These are phyloP conservation scores for Clarias gariepinus DNA, from an alignment of 2,113 vertebrate genomes.

Conservation along the genomic window DNA sequence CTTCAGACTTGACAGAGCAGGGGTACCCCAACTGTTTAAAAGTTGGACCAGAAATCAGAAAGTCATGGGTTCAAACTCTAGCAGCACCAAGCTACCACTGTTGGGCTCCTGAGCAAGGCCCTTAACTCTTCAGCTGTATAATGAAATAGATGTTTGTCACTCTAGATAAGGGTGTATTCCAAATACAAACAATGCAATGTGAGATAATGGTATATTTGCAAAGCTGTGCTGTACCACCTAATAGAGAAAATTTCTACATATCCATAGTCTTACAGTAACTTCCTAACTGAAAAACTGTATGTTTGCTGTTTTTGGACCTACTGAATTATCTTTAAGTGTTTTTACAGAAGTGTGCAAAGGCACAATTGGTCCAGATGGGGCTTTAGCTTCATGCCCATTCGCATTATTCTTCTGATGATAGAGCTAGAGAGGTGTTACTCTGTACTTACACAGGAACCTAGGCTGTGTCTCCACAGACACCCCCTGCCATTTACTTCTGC, in stretches of 20 bases:
- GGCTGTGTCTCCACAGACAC: neutral
- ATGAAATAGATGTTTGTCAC: no score
- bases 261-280: neutral
- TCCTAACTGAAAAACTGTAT: neutral
- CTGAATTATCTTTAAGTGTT: neutral
- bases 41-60: no score
- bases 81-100: no score
- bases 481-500: neutral
- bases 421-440: neutral
- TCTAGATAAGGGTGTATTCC: no score
- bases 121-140: no score
- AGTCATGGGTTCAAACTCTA: no score
- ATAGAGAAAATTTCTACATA: neutral
- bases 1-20: no score
- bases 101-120: no score
- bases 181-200: neutral
- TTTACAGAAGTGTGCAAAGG: neutral
- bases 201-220: neutral
- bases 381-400: slow-evolving; percentile 13
- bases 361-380: neutral
- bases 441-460: neutral
- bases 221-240: neutral
- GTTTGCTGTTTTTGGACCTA: neutral
- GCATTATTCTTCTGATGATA: slow-evolving; percentile 14
- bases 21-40: no score